Conservation (phyloP, 2,888 invertebrate genomes). For the Eristalis intricaria region DNA sequence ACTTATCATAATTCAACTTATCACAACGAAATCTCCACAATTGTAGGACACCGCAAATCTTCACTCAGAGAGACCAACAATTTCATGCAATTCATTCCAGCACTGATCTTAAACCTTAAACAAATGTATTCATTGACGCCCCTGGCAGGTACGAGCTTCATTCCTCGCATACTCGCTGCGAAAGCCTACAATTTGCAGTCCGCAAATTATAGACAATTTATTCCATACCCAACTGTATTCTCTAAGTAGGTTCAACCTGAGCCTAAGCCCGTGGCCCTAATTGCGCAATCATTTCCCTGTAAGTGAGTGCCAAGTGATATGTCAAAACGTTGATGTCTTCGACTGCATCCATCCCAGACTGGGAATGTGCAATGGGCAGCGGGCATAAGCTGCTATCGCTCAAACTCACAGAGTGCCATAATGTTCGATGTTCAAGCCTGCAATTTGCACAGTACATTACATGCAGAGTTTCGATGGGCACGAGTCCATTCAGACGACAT, state of each 20-base stretch:
- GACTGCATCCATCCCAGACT: constrained; percentile 37
- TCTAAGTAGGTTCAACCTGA: not conserved
- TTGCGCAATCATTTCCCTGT: constrained; percentile 22
- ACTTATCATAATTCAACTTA: not conserved
- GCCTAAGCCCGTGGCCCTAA: constrained; percentile 8
- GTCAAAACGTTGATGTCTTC: constrained; percentile 53
- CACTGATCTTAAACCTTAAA: not conserved
- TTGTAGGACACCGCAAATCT: too few relatives aligned
- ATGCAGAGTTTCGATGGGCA: not conserved
- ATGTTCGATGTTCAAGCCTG: constrained; percentile 21
- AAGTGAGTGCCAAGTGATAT: constrained; percentile 49
- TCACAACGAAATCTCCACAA: not conserved
- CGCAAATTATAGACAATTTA: constrained; percentile 52
- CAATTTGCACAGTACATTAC: constrained; percentile 16
- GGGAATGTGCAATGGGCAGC: not conserved
- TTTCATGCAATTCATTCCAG: not conserved
- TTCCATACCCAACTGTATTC: constrained; percentile 35
- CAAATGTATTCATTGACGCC: constrained; percentile 17
- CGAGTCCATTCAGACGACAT: constrained; percentile 26
- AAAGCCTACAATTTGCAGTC: constrained; percentile 19
- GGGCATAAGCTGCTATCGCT: not conserved
- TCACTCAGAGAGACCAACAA: not conserved
- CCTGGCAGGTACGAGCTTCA: not conserved
- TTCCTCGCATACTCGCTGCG: not conserved
- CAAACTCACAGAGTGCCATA: constrained; percentile 26